Conservation (phyloP, 2,797 vertebrate genomes). For the Poeciliopsis gracilis region DNA sequence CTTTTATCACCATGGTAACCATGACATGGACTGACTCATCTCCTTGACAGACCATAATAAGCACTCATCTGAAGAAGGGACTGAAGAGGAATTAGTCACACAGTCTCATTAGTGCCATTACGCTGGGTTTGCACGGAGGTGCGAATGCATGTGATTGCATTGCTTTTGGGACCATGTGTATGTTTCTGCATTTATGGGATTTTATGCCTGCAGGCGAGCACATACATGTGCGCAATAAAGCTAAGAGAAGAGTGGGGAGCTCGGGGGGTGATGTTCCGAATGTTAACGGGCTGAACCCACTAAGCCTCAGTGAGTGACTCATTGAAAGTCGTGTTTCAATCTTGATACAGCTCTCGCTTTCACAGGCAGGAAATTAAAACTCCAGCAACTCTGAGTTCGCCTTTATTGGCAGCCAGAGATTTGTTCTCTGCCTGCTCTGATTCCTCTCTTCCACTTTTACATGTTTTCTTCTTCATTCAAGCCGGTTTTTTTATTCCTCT, state of each 20-base stretch:
- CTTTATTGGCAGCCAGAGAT: slow-evolving; percentile 50
- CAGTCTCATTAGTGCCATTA: slow-evolving; percentile 73
- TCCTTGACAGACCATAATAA: slow-evolving; percentile 79
- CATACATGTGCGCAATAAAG: slow-evolving; percentile 31
- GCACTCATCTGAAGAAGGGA: slow-evolving; percentile 69
- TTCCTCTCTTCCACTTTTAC: slow-evolving; percentile 15
- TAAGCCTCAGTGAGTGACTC: slow-evolving; percentile 64
- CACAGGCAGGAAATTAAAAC: slow-evolving; percentile 73
- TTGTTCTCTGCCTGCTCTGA: slow-evolving; percentile 30
- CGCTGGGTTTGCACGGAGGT: slow-evolving; percentile 51
- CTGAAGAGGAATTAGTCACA: slow-evolving; percentile 78
- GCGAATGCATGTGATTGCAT: slow-evolving; percentile 35
- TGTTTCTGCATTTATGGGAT: slow-evolving; percentile 18
- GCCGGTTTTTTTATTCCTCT: neutral
- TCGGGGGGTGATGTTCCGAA: slow-evolving; percentile 54
- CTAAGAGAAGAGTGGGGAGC: slow-evolving; percentile 34
- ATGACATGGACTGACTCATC: slow-evolving; percentile 72
- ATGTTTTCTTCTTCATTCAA: slow-evolving; percentile 20
- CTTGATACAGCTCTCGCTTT: slow-evolving; percentile 68
- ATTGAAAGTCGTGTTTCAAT: slow-evolving; percentile 65
- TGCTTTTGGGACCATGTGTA: slow-evolving; percentile 28
- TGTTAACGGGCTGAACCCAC: slow-evolving; percentile 61
- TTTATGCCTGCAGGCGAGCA: neutral
- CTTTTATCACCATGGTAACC: slow-evolving; percentile 75
- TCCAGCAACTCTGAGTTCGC: slow-evolving; percentile 55